A percentile compares a stretch with the other conserved stretches of the same genome.
These are phyloP conservation scores for Paracyclopina nana DNA, from an alignment of 1,140 invertebrate species.

Conservation along the genomic window DNA sequence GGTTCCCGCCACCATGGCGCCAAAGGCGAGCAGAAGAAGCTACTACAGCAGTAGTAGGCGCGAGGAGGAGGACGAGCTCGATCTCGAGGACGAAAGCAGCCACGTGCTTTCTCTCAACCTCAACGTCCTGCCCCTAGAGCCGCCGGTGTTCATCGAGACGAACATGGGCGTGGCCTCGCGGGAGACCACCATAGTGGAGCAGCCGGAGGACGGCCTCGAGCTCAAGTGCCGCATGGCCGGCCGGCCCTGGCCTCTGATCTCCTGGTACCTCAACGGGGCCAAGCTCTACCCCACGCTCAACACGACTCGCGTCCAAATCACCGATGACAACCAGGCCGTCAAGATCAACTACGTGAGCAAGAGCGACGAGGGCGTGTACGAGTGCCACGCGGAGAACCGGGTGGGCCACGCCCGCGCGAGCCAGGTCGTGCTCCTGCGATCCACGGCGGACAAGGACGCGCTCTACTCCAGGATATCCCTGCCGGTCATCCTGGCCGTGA, in stretches of 20 bases:
- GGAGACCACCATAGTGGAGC: constrained; percentile 5
- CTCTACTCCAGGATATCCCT: not conserved
- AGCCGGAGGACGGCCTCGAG: not conserved
- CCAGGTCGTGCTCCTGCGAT: not conserved
- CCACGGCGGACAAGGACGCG: constrained; percentile 5
- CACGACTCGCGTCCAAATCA: constrained; percentile 7
- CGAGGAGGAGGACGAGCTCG: too few species aligned
- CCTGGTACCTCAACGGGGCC: constrained; percentile 5
- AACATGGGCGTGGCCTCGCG: not conserved
- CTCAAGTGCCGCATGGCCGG: not conserved
- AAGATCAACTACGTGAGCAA: constrained; percentile 55
- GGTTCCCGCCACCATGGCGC: not conserved
- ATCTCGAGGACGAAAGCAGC: too few species aligned
- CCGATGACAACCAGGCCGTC: constrained; percentile 32
- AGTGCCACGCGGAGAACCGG: constrained; percentile 74
- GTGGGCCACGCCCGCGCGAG: constrained; percentile 40
- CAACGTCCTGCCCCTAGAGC: not conserved
- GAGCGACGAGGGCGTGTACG: constrained; percentile 82
- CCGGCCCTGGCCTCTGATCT: not conserved
- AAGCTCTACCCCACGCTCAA: not conserved
- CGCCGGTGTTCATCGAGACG: not conserved
- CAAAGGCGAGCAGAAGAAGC: too few species aligned
- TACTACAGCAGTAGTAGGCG: too few species aligned
- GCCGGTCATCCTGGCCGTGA: constrained; percentile 7
- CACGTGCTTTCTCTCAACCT: constrained; percentile 8